Evolutionary conservation across 2,797 vertebrate genomes (phyloP).

Genomic region (Acanthis flammea): DNA sequence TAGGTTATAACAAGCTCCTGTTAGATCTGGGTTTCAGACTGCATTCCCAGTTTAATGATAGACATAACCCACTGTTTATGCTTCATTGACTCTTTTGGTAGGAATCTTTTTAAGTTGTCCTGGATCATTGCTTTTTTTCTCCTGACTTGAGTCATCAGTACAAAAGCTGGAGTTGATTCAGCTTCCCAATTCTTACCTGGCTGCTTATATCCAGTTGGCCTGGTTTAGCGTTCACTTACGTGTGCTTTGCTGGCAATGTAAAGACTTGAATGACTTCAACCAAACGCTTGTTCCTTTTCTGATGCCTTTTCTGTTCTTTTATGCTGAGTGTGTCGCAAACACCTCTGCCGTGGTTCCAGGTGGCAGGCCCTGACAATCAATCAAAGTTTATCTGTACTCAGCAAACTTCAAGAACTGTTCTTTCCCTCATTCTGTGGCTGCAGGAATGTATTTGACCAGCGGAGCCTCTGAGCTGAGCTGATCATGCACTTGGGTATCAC

Average conservation of each 20-base stretch:
- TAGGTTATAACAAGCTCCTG: background rate
- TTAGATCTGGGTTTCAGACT: background rate
- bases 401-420: background rate
- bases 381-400: background rate
- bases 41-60: background rate
- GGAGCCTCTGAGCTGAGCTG: background rate
- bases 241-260: background rate
- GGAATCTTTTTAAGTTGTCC: background rate
- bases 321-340: background rate
- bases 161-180: background rate
- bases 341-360: background rate
- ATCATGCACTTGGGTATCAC: accelerated
- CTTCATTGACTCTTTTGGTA: background rate
- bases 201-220: background rate
- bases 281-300: background rate
- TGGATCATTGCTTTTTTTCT: background rate
- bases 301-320: background rate
- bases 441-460: background rate
- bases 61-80: background rate
- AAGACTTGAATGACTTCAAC: background rate
- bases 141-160: background rate
- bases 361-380: background rate
- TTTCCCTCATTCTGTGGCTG: background rate
- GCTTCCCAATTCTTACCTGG: background rate
- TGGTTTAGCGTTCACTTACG: background rate